These are phyloP conservation scores for Cichladusa arquata DNA, from an alignment of 2,113 vertebrate species.

Conservation along the genomic window DNA sequence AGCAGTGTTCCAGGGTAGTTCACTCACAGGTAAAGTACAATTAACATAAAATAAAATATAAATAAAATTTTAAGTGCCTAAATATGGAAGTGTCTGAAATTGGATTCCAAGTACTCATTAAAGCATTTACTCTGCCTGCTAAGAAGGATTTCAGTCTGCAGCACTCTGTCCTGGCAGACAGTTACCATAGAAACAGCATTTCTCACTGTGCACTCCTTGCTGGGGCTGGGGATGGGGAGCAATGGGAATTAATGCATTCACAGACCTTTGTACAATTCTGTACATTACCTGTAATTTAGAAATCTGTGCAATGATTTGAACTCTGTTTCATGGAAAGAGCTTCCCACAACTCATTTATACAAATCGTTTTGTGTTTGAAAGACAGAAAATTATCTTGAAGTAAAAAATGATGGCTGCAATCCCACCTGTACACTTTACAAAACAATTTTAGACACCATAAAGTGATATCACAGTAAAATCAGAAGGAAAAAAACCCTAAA, in stretches of 20 bases:
- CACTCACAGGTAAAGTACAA: background rate
- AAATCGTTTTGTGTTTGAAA: background rate
- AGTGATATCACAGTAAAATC: background rate
- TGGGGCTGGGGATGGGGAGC: too few species aligned
- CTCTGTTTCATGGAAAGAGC: background rate
- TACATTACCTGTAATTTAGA: background rate
- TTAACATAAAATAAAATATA: background rate
- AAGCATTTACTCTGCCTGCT: background rate
- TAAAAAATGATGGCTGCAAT: background rate
- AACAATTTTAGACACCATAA: background rate
- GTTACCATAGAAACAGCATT: conserved; percentile 47
- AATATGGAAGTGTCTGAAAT: background rate
- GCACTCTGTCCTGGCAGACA: background rate
- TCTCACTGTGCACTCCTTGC: background rate
- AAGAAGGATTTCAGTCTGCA: background rate
- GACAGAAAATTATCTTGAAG: background rate
- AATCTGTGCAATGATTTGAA: background rate
- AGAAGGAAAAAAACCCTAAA: background rate
- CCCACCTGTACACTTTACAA: background rate
- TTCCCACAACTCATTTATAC: background rate
- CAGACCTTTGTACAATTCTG: background rate
- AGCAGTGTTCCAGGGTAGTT: background rate
- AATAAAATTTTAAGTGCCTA: background rate
- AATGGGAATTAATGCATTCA: background rate
- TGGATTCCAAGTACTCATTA: background rate